Conservation (phyloP, 2,888 invertebrate species). For the Helicoverpa assulta region DNA sequence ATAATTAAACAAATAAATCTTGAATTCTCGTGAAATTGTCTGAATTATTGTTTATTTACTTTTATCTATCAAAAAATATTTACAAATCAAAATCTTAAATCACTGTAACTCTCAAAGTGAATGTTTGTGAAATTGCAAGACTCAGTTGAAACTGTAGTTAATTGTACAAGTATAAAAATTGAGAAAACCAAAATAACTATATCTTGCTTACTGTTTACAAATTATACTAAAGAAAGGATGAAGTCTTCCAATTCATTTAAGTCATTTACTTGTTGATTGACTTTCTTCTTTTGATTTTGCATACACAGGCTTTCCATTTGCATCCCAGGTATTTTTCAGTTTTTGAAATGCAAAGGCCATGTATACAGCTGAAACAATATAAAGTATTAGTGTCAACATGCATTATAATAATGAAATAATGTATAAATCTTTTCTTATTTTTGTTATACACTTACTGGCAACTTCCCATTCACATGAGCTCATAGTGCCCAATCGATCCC, state of each 20-base stretch:
- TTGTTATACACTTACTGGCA: conserved; percentile 92
- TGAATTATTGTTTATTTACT: too few relatives aligned
- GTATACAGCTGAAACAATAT: conserved; percentile 93
- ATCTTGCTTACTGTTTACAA: background rate
- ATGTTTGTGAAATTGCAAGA: too few relatives aligned
- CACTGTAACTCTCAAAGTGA: too few relatives aligned
- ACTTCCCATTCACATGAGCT: conserved; percentile 98
- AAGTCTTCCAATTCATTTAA: background rate
- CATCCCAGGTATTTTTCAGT: conserved; percentile 91
- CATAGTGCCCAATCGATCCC: conserved; percentile 93
- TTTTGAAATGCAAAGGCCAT: conserved; percentile 96
- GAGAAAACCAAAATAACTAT: too few relatives aligned
- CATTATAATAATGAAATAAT: background rate
- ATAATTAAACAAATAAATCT: too few relatives aligned
- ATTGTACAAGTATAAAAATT: too few relatives aligned
- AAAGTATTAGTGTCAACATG: conserved; percentile 8
- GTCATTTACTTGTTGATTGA: conserved; percentile 33
- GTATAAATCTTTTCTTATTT: background rate
- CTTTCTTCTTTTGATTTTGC: conserved; percentile 63
- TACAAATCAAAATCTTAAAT: too few relatives aligned
- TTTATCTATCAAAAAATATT: too few relatives aligned
- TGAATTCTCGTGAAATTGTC: too few relatives aligned
- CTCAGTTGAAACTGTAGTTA: too few relatives aligned
- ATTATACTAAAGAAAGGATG: background rate
- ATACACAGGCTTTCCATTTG: conserved; percentile 91